Percentiles rank a stretch among this genome's conserved stretches.
These are phyloP conservation scores for Sebastes vulpes DNA, from an alignment of 2,797 vertebrate genomes.

Conservation along the genomic window DNA sequence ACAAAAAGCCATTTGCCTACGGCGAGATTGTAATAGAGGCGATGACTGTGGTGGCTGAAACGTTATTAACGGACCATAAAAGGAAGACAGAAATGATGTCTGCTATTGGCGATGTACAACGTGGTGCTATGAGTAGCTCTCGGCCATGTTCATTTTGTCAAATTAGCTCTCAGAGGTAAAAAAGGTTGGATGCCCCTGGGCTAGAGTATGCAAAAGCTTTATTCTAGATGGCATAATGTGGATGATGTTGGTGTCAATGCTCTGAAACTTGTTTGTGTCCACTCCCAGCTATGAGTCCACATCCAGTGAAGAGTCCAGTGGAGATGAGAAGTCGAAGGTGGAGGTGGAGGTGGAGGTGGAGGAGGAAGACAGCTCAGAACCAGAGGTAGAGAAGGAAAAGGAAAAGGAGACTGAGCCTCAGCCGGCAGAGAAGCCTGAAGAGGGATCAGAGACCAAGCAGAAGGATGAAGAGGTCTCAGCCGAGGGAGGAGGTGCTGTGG, in stretches of 20 bases:
- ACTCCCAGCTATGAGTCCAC: slow-evolving; percentile 93
- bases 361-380: slow-evolving; percentile 77
- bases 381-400: slow-evolving; percentile 36
- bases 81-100: too few relatives aligned
- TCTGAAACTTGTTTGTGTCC: slow-evolving; percentile 14
- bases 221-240: neutral
- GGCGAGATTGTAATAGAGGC: too few relatives aligned
- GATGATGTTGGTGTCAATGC: neutral
- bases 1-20: too few relatives aligned
- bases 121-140: too few relatives aligned
- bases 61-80: too few relatives aligned
- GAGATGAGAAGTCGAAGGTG: slow-evolving; percentile 88
- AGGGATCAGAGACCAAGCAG: slow-evolving; percentile 22
- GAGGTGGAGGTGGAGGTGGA: slow-evolving; percentile 71
- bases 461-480: slow-evolving; percentile 57
- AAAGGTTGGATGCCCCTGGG: too few relatives aligned
- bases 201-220: neutral
- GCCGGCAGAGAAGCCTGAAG: slow-evolving; percentile 35
- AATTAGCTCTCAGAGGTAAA: too few relatives aligned
- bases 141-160: too few relatives aligned
- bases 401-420: slow-evolving; percentile 16
- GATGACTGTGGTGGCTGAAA: too few relatives aligned
- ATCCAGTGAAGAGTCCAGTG: slow-evolving; percentile 96
- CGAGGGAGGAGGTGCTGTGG: slow-evolving; percentile 57
- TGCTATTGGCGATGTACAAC: too few relatives aligned